phyloP scores from a whole-genome alignment of 2,888 invertebrate genomes.

The Coremacera marginata region DNA sequence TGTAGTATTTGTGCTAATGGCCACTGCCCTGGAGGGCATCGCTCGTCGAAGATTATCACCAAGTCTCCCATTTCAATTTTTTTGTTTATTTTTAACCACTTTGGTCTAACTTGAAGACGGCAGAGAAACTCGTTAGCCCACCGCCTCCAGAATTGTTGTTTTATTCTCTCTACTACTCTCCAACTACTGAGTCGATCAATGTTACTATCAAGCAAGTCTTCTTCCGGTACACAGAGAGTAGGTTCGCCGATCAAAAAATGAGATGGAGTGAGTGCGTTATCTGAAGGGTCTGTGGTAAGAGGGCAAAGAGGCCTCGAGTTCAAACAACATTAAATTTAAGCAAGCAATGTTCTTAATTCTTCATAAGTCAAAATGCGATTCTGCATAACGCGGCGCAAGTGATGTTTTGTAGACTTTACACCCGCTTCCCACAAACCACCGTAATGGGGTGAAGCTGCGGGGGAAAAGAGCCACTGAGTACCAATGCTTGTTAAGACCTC shows the following conservation, averaged over 20 bases:
- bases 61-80: conserved; percentile 31
- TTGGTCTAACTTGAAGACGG: conserved; percentile 10
- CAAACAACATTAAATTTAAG: conserved; percentile 37
- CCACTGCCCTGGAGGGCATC: conserved; percentile 32
- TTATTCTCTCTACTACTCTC: conserved; percentile 34
- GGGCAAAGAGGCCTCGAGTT: conserved; percentile 41
- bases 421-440: conserved; percentile 45
- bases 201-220: conserved; percentile 15
- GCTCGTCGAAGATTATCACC: conserved; percentile 29
- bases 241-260: conserved; percentile 41
- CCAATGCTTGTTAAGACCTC: too few species aligned
- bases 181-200: conserved; percentile 24
- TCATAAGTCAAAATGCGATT: conserved; percentile 14
- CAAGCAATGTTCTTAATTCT: conserved; percentile 28
- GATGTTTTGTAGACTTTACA: conserved; percentile 42
- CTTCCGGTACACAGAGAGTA: not conserved
- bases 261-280: conserved; percentile 32
- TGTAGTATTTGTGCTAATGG: conserved; percentile 24
- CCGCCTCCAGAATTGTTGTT: conserved; percentile 19
- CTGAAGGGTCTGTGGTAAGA: conserved; percentile 33
- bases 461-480: conserved; percentile 36
- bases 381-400: conserved; percentile 35
- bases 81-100: conserved; percentile 5
- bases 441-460: conserved; percentile 41
- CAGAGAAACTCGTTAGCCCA: not conserved